Base-by-base conservation (phyloP, 2,888 invertebrate genomes). In the Lumbricus terrestris region DNA sequence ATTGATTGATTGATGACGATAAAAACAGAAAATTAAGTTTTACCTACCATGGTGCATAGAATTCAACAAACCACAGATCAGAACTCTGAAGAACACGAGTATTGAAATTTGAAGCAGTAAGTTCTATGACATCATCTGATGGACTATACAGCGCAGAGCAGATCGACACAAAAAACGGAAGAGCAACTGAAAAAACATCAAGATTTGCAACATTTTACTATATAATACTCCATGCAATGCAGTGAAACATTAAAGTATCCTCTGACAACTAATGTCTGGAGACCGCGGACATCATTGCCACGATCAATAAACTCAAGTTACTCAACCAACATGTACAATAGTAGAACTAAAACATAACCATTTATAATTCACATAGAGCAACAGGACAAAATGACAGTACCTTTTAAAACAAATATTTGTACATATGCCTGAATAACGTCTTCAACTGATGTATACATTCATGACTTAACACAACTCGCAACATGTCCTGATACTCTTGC, bases 21-120 rank as follows among this genome's bases (percentile, higher is more conserved):
- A 37, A 6, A 11, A 47, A n/a, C 42, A 33, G 33, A 20, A 90
- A 38, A n/a, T 40, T 37, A 90, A 89, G n/a, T n/a, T n/a, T n/a
- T 88, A 91, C 98, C 95, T 97, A 99, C 99, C 99, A 99, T 0
- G 98, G 98, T 0, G 99, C 99, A 95, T 96, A 98, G 95, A 98
- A 98, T 94, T 99, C 99, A 0, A 99, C 97, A 91, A 99, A 95
- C 99, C 99, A 99, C 38, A 99, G 95, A 93, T 97, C 96, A 95
- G 98, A 97, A 92, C 97, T 96, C 92, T 97, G 96, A 88, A 97
- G 95, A 11, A 99, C 98, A 90, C 97, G 95, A 94, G 97, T 97
- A 92, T 98, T 97, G 95, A 99, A 99, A 96, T 99, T 99, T 92
- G 97, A 96, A 94, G 99, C 99, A 0, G 99, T 99, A 92, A 99